Percentiles rank a stretch among this genome's conserved stretches.
Conservation (phyloP, 2,888 invertebrate genomes). For the Drosophila koepferae region DNA sequence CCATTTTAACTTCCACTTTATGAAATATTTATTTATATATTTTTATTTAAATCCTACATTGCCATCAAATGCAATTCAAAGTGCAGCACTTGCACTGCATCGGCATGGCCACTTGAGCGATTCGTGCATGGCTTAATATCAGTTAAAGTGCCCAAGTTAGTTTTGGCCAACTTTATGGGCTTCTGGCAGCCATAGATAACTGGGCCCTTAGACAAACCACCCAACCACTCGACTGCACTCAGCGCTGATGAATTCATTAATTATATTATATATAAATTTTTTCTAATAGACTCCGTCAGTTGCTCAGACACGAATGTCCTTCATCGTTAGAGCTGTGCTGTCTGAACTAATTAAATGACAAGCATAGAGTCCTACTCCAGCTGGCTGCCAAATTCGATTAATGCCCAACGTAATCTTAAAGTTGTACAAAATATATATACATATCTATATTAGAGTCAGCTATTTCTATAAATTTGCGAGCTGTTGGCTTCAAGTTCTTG, state of each 20-base stretch:
- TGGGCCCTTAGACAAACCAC: slow-evolving; percentile 4
- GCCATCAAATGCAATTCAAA: slow-evolving; percentile 4
- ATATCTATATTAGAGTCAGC: slow-evolving; percentile 2
- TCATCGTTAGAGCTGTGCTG: slow-evolving; percentile 25
- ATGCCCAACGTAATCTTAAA: slow-evolving; percentile 50
- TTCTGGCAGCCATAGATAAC: slow-evolving; percentile 5
- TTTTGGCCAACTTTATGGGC: slow-evolving; percentile 44
- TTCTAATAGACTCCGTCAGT: slow-evolving; percentile 46
- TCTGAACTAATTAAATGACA: slow-evolving; percentile 68
- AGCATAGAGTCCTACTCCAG: slow-evolving; percentile 34
- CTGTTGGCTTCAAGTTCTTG: neutral
- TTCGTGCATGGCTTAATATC: slow-evolving; percentile 30
- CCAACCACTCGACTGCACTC: slow-evolving; percentile 65
- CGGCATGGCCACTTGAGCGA: slow-evolving; percentile 12
- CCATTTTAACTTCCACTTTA: neutral
- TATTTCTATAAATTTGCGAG: neutral
- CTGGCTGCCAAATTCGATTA: slow-evolving; percentile 56
- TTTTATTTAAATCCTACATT: neutral
- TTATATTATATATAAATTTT: slow-evolving; percentile 50
- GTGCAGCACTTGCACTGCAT: neutral
- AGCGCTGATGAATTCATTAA: slow-evolving; percentile 77
- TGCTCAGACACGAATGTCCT: slow-evolving; percentile 12
- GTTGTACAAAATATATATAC: slow-evolving; percentile 6
- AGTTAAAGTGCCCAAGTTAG: slow-evolving; percentile 37
- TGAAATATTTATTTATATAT: neutral